Conservation (phyloP, 2,113 vertebrate genomes). For the Zootoca vivipara region DNA sequence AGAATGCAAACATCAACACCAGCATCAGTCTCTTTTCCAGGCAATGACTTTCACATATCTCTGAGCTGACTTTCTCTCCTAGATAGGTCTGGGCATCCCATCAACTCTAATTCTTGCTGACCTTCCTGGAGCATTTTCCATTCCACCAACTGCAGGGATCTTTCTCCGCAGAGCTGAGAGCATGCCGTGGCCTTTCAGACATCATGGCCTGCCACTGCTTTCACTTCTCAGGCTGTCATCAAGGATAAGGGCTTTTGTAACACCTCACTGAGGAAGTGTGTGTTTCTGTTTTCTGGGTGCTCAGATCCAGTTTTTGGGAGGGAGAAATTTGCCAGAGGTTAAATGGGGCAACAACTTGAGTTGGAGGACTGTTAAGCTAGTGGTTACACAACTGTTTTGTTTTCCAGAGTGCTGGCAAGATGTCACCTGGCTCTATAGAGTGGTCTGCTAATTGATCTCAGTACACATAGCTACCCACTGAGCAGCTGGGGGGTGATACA, state of each 20-base stretch:
- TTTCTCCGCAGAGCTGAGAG: conserved; percentile 15
- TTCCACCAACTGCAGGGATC: conserved; percentile 3
- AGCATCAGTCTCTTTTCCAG: neutral
- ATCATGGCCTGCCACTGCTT: neutral
- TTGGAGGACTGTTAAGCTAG: neutral
- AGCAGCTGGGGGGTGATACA: conserved; percentile 22
- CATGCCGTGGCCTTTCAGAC: neutral
- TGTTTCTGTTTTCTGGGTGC: neutral
- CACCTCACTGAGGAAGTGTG: neutral
- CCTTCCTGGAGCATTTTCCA: conserved; percentile 19
- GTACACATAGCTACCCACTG: neutral
- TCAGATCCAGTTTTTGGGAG: neutral
- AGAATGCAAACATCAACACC: neutral
- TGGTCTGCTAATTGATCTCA: conserved; percentile 35
- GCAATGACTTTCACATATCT: neutral
- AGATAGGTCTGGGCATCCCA: neutral
- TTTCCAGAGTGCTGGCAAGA: neutral
- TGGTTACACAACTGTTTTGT: conserved; percentile 15
- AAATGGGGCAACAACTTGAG: conserved; percentile 21
- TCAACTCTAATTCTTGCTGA: conserved; percentile 31
- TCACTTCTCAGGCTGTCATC: conserved; percentile 47
- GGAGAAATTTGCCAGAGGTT: conserved; percentile 11
- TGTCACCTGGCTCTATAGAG: neutral
- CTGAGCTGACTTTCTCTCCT: conserved; percentile 17
- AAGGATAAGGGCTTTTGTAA: conserved; percentile 29